Evolutionary conservation across 2,888 invertebrate genomes (phyloP).

Genomic region (Eupithecia subfuscata): DNA sequence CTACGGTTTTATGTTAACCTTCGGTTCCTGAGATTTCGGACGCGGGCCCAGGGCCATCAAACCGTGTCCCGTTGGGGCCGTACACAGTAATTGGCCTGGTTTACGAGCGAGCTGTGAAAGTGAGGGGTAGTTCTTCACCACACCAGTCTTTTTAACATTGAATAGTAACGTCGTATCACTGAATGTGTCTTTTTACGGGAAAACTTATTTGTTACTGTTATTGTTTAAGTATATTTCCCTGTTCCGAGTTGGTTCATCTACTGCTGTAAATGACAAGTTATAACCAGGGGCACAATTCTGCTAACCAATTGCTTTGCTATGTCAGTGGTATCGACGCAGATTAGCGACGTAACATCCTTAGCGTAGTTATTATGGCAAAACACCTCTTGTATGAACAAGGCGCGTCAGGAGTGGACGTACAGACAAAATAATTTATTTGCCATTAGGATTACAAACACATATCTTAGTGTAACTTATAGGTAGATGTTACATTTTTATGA

Average conservation of each 20-base stretch:
- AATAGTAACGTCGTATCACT: neutral
- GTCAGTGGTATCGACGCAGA: no score
- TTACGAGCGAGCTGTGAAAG: slow-evolving; percentile 48
- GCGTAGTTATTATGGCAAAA: no score
- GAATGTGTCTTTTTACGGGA: neutral
- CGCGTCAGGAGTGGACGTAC: no score
- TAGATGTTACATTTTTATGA: no score
- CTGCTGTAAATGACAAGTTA: neutral
- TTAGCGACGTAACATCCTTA: no score
- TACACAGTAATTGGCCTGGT: slow-evolving; percentile 58
- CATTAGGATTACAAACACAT: no score
- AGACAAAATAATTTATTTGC: no score
- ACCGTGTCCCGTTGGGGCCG: slow-evolving; percentile 44
- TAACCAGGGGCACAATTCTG: neutral
- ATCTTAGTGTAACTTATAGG: no score
- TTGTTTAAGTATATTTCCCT: neutral
- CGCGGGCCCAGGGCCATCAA: slow-evolving; percentile 22
- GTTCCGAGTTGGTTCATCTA: neutral
- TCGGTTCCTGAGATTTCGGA: slow-evolving; percentile 33
- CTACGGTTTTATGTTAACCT: neutral
- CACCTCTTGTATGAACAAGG: no score
- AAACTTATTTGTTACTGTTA: neutral
- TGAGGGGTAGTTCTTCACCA: slow-evolving; percentile 8
- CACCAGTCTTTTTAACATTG: neutral
- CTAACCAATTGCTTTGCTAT: no score